Conservation (phyloP, 2,888 invertebrate species). For the Parapristionchus giblindavisi region DNA sequence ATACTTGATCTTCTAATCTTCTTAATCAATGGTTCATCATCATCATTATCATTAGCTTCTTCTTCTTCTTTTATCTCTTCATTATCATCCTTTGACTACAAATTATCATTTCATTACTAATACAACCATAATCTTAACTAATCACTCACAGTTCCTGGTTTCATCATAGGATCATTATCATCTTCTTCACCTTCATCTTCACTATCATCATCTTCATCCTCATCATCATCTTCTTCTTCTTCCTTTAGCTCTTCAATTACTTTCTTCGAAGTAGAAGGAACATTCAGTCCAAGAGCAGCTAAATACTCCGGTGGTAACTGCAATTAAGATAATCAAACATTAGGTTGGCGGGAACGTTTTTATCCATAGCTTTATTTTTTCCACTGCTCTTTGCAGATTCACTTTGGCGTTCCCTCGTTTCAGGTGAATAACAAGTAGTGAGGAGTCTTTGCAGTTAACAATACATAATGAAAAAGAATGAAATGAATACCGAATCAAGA, state of each 20-base stretch:
- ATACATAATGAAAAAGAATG: background rate
- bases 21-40: slow-evolving; percentile 31
- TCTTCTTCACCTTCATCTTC: slow-evolving; percentile 16
- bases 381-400: background rate
- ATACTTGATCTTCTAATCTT: slow-evolving; percentile 9
- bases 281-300: slow-evolving; percentile 41
- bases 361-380: background rate
- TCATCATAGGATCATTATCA: slow-evolving; percentile 75
- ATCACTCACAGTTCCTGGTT: slow-evolving; percentile 60
- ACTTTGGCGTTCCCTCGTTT: background rate
- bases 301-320: slow-evolving; percentile 61
- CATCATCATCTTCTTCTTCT: slow-evolving; percentile 36
- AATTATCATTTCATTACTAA: slow-evolving; percentile 74
- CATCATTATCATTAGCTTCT: no score
- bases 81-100: slow-evolving; percentile 58
- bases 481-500: slow-evolving; percentile 72
- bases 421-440: background rate
- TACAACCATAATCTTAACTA: background rate
- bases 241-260: slow-evolving; percentile 41
- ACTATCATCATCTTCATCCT: slow-evolving; percentile 12
- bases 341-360: background rate
- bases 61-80: slow-evolving; percentile 40
- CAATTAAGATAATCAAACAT: slow-evolving; percentile 26
- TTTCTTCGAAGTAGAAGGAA: slow-evolving; percentile 31
- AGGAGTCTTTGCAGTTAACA: background rate